Evolutionary conservation across 2,888 invertebrate genomes (phyloP).

Genomic region (Julus scandinavius): DNA sequence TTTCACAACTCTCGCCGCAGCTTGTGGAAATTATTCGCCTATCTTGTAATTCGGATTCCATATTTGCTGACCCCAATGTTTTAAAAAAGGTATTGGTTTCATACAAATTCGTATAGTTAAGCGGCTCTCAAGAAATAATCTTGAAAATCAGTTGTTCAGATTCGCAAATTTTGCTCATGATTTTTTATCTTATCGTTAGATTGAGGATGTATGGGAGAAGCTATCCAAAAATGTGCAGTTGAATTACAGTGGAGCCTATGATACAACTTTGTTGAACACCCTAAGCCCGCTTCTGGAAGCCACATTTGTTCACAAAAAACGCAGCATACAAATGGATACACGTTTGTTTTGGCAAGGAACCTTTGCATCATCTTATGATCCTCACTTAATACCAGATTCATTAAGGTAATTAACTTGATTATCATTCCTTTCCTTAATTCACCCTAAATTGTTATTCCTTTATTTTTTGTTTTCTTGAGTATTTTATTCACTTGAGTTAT

Average conservation of each 20-base stretch:
- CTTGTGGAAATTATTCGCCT: background rate
- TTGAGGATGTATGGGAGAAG: constrained; percentile 48
- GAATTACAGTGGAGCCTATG: constrained; percentile 31
- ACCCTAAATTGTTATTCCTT: background rate
- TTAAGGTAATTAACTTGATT: background rate
- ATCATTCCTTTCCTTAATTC: background rate
- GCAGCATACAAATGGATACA: background rate
- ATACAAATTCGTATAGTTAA: background rate
- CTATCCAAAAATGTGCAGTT: background rate
- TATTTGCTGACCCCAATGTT: constrained; percentile 37
- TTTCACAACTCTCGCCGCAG: background rate
- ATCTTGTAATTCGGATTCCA: background rate
- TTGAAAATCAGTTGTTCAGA: background rate
- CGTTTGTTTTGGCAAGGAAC: constrained; percentile 49
- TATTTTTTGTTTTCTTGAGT: too few relatives aligned
- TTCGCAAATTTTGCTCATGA: too few relatives aligned
- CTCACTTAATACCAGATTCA: background rate
- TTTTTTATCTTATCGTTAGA: background rate
- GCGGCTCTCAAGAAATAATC: too few relatives aligned
- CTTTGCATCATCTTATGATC: constrained; percentile 41
- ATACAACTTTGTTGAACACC: background rate
- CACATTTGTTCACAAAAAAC: background rate
- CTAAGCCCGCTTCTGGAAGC: constrained; percentile 39
- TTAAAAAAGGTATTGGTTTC: background rate
- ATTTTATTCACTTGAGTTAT: too few relatives aligned